Percentiles rank a stretch among this genome's conserved stretches.
Conservation (phyloP, 2,113 vertebrate genomes). For the Pollimyrus isidori region DNA sequence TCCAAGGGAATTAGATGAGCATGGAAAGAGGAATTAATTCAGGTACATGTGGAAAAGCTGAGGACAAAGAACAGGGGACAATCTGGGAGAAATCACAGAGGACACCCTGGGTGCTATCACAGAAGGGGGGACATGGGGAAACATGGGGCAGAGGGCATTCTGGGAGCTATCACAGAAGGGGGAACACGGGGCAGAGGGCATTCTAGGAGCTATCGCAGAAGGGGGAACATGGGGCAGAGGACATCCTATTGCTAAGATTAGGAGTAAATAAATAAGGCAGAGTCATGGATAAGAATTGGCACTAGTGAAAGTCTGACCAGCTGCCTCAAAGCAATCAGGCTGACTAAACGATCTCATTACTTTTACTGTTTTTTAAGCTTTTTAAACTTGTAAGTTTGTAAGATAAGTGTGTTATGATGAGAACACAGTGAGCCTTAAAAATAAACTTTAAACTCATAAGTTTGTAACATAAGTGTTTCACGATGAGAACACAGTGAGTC, state of each 20-base stretch:
- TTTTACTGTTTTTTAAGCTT: neutral
- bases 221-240: no score
- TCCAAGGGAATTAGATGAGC: neutral
- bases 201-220: neutral
- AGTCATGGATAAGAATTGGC: neutral
- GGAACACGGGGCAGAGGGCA: neutral
- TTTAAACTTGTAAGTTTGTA: neutral
- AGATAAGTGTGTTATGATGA: neutral
- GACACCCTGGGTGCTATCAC: neutral
- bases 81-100: neutral
- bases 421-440: neutral
- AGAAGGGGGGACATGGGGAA: neutral
- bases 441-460: neutral
- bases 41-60: neutral
- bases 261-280: neutral
- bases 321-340: neutral
- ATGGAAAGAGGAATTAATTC: neutral
- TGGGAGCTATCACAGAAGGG: neutral
- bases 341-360: neutral
- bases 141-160: neutral
- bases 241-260: neutral
- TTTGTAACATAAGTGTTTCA: neutral
- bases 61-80: neutral
- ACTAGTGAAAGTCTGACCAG: neutral
- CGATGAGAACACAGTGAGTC: neutral